Conservation (phyloP, 2,113 vertebrate species). For the Edolisoma coerulescens region DNA sequence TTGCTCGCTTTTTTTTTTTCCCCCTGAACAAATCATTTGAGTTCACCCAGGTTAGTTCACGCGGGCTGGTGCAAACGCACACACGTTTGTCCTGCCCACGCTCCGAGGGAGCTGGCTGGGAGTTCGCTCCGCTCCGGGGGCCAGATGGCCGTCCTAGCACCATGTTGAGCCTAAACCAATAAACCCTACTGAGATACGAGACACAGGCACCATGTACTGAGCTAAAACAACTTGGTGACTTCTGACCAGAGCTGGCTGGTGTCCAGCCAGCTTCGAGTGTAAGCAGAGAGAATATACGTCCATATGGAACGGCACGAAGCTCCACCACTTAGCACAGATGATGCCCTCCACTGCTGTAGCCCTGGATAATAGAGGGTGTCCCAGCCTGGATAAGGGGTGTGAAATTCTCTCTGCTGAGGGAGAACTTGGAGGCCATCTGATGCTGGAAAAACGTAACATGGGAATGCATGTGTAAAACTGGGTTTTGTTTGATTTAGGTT, state of each 20-base stretch:
- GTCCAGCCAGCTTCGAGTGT: constrained; percentile 39
- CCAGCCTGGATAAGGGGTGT: background rate
- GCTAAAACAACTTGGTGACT: constrained; percentile 59
- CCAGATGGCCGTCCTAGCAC: constrained; percentile 35
- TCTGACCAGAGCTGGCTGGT: constrained; percentile 56
- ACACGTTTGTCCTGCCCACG: background rate
- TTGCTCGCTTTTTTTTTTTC: fast-evolving
- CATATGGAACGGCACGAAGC: constrained; percentile 49
- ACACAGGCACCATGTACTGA: constrained; percentile 1
- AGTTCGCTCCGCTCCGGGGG: background rate
- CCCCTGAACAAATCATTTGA: fast-evolving
- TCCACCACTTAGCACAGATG: constrained; percentile 6
- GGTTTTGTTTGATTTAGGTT: background rate
- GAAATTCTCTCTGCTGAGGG: constrained; percentile 6
- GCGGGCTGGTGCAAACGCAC: background rate
- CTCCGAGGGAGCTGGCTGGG: background rate
- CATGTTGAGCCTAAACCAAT: background rate
- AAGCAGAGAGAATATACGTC: background rate
- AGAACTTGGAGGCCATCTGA: constrained; percentile 12
- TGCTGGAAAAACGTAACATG: background rate
- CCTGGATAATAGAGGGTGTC: constrained; percentile 8
- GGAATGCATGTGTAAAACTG: background rate
- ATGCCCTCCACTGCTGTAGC: constrained; percentile 38
- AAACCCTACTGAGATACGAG: constrained; percentile 26
- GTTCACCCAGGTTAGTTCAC: constrained; percentile 3